phyloP scores from a whole-genome alignment of 2,888 invertebrate genomes.

The Epistrophe eligans region DNA sequence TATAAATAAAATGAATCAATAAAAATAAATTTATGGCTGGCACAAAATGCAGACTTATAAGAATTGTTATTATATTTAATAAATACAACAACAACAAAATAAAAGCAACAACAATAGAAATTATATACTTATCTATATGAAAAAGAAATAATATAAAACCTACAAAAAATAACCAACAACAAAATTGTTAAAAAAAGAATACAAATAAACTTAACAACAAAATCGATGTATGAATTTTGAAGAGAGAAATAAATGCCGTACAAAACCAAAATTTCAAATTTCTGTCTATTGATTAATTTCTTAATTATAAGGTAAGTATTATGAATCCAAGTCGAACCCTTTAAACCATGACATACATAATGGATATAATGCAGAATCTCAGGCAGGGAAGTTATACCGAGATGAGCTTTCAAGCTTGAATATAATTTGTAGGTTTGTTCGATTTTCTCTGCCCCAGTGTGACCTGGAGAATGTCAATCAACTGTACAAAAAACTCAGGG shows the following conservation, averaged over 20 bases:
- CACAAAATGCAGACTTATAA: constrained; percentile 73
- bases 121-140: constrained; percentile 43
- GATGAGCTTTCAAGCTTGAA: too few relatives aligned
- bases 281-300: background rate
- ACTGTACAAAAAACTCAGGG: too few relatives aligned
- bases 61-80: constrained; percentile 67
- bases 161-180: constrained; percentile 38
- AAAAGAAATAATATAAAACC: constrained; percentile 32
- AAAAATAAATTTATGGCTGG: constrained; percentile 63
- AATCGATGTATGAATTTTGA: constrained; percentile 28
- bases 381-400: too few relatives aligned
- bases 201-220: constrained; percentile 39
- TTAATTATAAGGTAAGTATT: too few relatives aligned
- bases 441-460: too few relatives aligned
- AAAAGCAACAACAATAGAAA: constrained; percentile 29
- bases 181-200: constrained; percentile 26
- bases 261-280: constrained; percentile 15
- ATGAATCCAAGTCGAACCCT: too few relatives aligned
- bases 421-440: too few relatives aligned
- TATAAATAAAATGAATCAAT: constrained; percentile 48
- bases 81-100: constrained; percentile 20
- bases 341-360: too few relatives aligned
- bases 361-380: too few relatives aligned
- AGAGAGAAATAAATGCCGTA: constrained; percentile 50
- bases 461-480: too few relatives aligned